phyloP scores from a whole-genome alignment of 23 tunicate species.

The Ciona savignyi region DNA sequence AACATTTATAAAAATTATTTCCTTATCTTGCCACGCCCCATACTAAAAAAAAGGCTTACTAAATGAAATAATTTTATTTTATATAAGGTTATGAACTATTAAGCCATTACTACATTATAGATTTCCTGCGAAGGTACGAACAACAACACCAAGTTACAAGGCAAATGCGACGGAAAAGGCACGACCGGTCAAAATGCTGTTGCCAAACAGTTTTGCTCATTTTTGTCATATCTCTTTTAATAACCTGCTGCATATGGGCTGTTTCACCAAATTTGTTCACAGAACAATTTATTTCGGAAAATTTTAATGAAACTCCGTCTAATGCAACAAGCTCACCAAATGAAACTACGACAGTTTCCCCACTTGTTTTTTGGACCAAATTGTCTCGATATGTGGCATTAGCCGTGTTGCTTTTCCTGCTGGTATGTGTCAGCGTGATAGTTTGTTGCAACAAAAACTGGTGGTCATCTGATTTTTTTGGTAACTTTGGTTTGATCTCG shows the following conservation, averaged over 20 bases:
- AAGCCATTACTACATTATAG: too few species aligned
- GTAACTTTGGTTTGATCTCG: constrained; percentile 16
- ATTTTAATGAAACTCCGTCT: too few species aligned
- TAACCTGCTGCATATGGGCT: background rate
- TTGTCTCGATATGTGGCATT: background rate
- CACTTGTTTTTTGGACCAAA: background rate
- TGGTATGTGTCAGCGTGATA: constrained; percentile 16
- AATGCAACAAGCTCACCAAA: background rate
- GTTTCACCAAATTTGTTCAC: background rate
- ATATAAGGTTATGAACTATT: too few species aligned
- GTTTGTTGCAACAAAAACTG: constrained; percentile 19
- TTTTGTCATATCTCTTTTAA: background rate
- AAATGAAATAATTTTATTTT: too few species aligned
- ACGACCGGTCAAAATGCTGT: background rate
- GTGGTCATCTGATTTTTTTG: constrained; percentile 10
- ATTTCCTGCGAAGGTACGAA: too few species aligned
- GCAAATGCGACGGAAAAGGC: too few species aligned
- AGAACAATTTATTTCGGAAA: background rate
- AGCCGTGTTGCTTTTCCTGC: background rate
- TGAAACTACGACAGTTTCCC: background rate
- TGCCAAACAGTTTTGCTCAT: background rate
- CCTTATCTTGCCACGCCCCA: too few species aligned
- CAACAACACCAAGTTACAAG: too few species aligned
- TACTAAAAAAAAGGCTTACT: too few species aligned
- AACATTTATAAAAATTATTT: too few species aligned